These are phyloP conservation scores for Blastobasis adustella DNA, from an alignment of 2,888 invertebrate species.

Conservation along the genomic window DNA sequence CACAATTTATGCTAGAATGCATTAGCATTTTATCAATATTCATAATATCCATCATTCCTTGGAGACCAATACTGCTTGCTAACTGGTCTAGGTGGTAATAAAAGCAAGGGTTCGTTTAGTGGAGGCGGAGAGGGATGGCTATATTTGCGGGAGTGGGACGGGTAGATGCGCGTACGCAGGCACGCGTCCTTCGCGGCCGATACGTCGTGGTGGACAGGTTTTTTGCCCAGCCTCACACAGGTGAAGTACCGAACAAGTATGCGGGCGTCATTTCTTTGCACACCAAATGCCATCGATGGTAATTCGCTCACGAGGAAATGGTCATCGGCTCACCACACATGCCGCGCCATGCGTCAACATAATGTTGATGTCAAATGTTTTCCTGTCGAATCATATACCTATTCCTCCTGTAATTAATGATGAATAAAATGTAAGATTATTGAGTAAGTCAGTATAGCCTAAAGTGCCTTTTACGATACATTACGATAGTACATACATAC, in stretches of 20 bases:
- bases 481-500: too few relatives aligned
- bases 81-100: constrained; percentile 48
- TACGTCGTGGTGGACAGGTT: constrained; percentile 36
- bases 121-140: constrained; percentile 30
- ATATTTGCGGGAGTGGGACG: constrained; percentile 27
- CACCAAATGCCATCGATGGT: background rate
- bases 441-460: too few relatives aligned
- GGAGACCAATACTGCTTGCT: constrained; percentile 33
- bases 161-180: constrained; percentile 50
- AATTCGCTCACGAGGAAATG: too few relatives aligned
- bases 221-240: constrained; percentile 38
- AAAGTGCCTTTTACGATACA: too few relatives aligned
- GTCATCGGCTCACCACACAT: too few relatives aligned
- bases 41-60: constrained; percentile 39
- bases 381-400: too few relatives aligned
- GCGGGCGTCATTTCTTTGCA: constrained; percentile 6
- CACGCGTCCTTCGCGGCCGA: constrained; percentile 64
- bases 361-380: too few relatives aligned
- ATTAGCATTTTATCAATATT: constrained; percentile 46
- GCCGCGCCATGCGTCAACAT: too few relatives aligned
- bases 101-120: constrained; percentile 37
- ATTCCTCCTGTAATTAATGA: too few relatives aligned
- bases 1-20: constrained; percentile 7
- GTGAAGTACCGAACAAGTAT: constrained; percentile 44
- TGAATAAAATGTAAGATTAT: too few relatives aligned